Conservation (phyloP, 2,888 invertebrate genomes). For the Hipparchia semele region DNA sequence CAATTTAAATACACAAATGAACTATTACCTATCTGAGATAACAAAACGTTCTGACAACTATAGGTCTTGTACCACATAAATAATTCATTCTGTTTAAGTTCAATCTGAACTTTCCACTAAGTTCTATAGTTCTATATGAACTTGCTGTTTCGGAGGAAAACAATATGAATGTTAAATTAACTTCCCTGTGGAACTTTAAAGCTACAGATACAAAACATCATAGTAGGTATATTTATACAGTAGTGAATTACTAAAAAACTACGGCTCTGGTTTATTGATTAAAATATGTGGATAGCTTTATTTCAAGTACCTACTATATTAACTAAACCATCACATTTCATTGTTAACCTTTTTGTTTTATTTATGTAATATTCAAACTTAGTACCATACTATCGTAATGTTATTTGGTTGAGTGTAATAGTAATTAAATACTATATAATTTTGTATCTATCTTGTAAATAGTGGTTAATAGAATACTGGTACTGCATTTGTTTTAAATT, state of each 20-base stretch:
- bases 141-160: background rate
- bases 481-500: constrained; percentile 8
- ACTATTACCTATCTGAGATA: constrained; percentile 84
- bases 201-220: background rate
- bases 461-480: constrained; percentile 11
- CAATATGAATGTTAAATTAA: background rate
- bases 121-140: background rate
- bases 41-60: constrained; percentile 84
- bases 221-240: background rate
- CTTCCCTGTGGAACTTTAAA: background rate
- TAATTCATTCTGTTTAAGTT: background rate
- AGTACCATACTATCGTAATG: background rate
- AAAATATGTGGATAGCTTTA: background rate
- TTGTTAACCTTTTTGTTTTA: constrained; percentile 3
- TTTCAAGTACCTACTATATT: background rate
- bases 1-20: constrained; percentile 85
- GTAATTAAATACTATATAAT: background rate
- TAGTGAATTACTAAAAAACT: background rate
- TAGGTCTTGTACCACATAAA: constrained; percentile 82
- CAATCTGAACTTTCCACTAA: background rate
- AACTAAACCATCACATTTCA: constrained; percentile 5
- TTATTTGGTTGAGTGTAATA: constrained; percentile 4
- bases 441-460: constrained; percentile 17
- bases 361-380: background rate
- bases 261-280: background rate